A percentile compares a stretch with the other conserved stretches of the same genome.
Evolutionary conservation across 37 sponge, comb jelly and placozoan species (phyloP).

Genomic region (Diacarnus erythraeanus): DNA sequence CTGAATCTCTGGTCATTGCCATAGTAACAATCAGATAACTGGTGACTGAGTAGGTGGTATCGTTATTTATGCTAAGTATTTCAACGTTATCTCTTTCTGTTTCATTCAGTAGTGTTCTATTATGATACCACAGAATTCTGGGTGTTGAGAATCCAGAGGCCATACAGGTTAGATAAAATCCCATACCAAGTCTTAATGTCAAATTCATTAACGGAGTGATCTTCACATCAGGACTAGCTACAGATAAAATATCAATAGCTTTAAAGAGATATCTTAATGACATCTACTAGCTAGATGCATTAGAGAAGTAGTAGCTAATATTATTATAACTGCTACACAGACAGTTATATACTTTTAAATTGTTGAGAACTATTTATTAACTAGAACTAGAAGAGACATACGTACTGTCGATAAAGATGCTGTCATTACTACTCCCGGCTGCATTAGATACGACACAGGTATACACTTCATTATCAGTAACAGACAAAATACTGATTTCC

Average conservation of each 20-base stretch:
- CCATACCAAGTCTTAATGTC: background rate
- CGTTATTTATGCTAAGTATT: background rate
- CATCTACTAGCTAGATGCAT: too few relatives aligned
- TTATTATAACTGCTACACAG: too few relatives aligned
- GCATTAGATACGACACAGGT: conserved; percentile 17
- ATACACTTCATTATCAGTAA: conserved; percentile 4
- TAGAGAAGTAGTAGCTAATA: too few relatives aligned
- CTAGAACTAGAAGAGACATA: too few relatives aligned
- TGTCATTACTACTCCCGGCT: conserved; percentile 24
- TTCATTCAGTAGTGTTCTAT: conserved; percentile 27
- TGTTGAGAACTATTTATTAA: too few relatives aligned
- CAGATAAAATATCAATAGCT: too few relatives aligned
- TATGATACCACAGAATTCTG: conserved; percentile 48
- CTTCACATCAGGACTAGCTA: background rate
- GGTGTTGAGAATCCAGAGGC: conserved; percentile 55
- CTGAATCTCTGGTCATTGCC: conserved; percentile 39
- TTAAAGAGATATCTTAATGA: too few relatives aligned
- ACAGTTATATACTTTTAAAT: too few relatives aligned
- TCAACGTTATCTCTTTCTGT: background rate
- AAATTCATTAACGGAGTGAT: background rate
- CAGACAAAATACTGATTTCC: background rate
- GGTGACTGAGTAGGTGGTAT: conserved; percentile 4
- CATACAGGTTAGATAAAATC: conserved; percentile 31
- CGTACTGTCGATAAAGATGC: background rate
- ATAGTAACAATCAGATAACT: conserved; percentile 36